phyloP scores from a whole-genome alignment of 2,113 vertebrate species.

The Ia io region DNA sequence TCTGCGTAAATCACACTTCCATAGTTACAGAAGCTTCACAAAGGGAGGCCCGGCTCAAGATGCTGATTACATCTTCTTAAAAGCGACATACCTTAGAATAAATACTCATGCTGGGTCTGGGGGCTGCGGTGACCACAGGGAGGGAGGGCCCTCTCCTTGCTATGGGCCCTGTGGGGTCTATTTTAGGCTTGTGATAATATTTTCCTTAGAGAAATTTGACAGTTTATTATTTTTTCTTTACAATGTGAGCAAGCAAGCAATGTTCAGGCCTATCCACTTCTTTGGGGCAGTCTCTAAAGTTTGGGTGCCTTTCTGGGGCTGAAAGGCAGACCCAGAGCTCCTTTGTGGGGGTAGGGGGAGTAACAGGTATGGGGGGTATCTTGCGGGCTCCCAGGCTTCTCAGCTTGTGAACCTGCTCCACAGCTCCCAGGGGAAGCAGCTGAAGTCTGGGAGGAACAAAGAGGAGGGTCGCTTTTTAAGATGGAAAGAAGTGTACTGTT shows the following conservation, averaged over 20 bases:
- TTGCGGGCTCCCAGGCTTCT: background rate
- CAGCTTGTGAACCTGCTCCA: background rate
- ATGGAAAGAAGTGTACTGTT: background rate
- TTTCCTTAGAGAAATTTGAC: background rate
- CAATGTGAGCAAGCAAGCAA: background rate
- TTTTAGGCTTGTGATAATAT: background rate
- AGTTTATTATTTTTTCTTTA: background rate
- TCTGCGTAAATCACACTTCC: conserved; percentile 95
- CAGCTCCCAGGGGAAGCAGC: background rate
- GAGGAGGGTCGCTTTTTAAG: background rate
- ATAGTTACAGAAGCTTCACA: conserved; percentile 88
- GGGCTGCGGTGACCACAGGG: background rate
- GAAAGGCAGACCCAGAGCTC: background rate
- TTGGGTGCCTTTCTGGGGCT: background rate
- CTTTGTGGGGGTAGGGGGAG: too few species aligned
- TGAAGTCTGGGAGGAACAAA: conserved; percentile 34
- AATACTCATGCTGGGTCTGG: conserved; percentile 60
- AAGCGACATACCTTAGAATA: conserved; percentile 85
- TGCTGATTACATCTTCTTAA: conserved; percentile 88
- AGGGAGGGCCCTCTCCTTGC: background rate
- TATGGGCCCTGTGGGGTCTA: background rate
- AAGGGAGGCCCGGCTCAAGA: conserved; percentile 87
- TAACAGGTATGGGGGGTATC: background rate
- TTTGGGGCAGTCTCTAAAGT: background rate
- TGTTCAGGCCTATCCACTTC: conserved; percentile 12